These are phyloP conservation scores for Eubasilissa splendida DNA, from an alignment of 2,888 invertebrate species.

Conservation along the genomic window DNA sequence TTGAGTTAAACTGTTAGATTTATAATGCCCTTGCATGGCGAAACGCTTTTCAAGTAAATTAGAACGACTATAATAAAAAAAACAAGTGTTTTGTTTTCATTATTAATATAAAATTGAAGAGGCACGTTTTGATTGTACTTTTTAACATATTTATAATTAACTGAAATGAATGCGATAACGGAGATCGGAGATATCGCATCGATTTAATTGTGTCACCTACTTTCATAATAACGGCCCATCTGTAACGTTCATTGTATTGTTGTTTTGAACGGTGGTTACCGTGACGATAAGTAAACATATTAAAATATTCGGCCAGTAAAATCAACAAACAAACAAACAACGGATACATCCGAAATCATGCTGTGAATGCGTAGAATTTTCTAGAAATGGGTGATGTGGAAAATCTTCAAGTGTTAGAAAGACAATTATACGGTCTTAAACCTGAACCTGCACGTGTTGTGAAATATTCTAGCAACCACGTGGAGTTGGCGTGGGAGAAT, in stretches of 20 bases:
- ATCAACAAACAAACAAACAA: not conserved
- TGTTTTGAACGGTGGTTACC: slow-evolving; percentile 16
- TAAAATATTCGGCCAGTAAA: not conserved
- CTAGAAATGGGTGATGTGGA: not conserved
- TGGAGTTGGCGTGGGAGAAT: slow-evolving; percentile 28
- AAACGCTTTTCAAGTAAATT: no score
- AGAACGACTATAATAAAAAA: no score
- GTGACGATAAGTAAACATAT: not conserved
- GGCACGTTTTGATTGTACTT: no score
- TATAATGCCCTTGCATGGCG: no score
- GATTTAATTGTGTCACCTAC: no score
- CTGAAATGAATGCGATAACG: no score
- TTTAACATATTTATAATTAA: no score
- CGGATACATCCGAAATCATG: not conserved
- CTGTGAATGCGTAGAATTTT: not conserved
- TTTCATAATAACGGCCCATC: no score
- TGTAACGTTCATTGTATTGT: not conserved
- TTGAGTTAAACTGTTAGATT: no score
- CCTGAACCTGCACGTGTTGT: not conserved
- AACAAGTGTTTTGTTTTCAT: no score
- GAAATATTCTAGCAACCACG: slow-evolving; percentile 9
- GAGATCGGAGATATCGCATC: no score
- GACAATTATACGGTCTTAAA: not conserved
- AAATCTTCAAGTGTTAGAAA: not conserved
- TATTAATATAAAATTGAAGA: no score